Evolutionary conservation across 2,888 invertebrate species (phyloP).

Genomic region (Neelides folsomi): DNA sequence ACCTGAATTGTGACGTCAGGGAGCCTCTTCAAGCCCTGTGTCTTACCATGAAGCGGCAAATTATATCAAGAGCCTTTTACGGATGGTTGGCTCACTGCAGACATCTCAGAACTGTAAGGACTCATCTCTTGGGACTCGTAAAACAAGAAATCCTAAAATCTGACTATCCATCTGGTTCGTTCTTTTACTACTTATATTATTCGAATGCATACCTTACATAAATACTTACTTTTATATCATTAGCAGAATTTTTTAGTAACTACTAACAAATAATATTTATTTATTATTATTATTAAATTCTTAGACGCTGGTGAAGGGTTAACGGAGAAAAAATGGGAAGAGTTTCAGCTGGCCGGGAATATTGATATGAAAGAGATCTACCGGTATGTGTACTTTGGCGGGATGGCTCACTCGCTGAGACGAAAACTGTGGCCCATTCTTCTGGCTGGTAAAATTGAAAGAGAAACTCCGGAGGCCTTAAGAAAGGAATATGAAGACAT

Average conservation of each 20-base stretch:
- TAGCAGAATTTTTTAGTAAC: not conserved
- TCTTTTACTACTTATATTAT: not conserved
- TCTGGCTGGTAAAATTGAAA: constrained; percentile 24
- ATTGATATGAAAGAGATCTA: constrained; percentile 54
- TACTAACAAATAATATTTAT: no score
- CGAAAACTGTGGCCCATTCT: constrained; percentile 41
- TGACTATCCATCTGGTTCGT: constrained; percentile 39
- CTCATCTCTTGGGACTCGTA: constrained; percentile 79
- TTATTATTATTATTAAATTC: no score
- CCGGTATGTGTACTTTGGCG: constrained; percentile 72
- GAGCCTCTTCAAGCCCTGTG: constrained; percentile 61
- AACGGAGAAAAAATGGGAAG: constrained; percentile 61
- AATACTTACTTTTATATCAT: not conserved
- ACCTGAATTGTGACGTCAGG: constrained; percentile 34
- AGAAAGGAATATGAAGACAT: constrained; percentile 50
- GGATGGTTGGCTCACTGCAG: constrained; percentile 92
- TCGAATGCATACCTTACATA: not conserved
- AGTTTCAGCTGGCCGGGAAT: constrained; percentile 47
- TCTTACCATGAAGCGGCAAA: constrained; percentile 87
- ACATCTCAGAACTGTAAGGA: constrained; percentile 80
- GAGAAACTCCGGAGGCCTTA: constrained; percentile 23
- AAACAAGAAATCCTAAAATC: constrained; percentile 44
- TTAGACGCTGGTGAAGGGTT: constrained; percentile 44
- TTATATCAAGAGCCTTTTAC: constrained; percentile 87
- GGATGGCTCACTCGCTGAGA: constrained; percentile 63